Base-by-base conservation (phyloP, 2,888 invertebrate genomes). In the Temnothorax rugatulus region DNA sequence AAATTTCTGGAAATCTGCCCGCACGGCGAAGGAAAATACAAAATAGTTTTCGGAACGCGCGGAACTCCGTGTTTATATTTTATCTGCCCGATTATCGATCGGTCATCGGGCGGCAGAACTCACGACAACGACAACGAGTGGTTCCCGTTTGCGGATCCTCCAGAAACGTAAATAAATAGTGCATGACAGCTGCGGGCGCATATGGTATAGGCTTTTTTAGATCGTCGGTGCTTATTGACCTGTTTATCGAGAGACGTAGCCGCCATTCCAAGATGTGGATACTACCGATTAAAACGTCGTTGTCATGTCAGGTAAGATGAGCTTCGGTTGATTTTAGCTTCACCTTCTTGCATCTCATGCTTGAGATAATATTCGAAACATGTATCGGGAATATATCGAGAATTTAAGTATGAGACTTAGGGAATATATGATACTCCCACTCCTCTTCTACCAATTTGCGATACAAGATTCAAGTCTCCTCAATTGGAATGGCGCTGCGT, bases 81-180 rank as follows among this genome's bases (percentile, higher is more conserved):
- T 25, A 25, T 25, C 25, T 25, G 25, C 9, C 8, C 9, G n/a
- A 47, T 47, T 54, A 21, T 54, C 54, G 21, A 54, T 54, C 21
- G 54, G 11, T 21, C 54, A n/a, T 9, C 52, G 52, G 54, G 21
- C 54, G 4, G 54, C n/a, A 18, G 11, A 11, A 52, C 34, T 69
- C n/a, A 41, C 64, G 29, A n/a, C n/a, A 29, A 38, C 38, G 21
- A n/a, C n/a, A 25, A 18, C 47, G 34, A 38, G 50, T 4, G 8
- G 2, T 18, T 4, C 9, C 2, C 34, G n/a, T 52, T 66, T 66
- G 66, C 25, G 11, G 52, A 52, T 34, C 15, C 34, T 69, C 13
- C 15, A 13, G 34, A 69, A n/a, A 73, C 18, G 57, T 44, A 74
- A 74, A 74, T 44, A 74, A 74, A 74, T 74, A 74, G 59, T 74